These are phyloP conservation scores for Carassius auratus DNA, from an alignment of 2,113 vertebrate genomes.

Conservation along the genomic window DNA sequence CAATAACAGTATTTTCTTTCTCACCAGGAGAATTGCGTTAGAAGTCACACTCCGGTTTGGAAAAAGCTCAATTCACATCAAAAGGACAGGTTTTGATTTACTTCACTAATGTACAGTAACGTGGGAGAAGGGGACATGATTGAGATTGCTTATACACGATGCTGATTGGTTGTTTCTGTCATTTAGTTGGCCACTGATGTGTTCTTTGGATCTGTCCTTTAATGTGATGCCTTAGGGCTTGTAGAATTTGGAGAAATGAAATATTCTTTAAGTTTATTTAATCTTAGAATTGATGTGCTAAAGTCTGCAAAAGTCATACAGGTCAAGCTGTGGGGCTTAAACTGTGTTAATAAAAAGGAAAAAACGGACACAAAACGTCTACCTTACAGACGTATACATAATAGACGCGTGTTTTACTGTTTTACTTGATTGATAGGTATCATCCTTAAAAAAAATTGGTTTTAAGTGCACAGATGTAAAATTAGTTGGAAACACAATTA, in stretches of 20 bases:
- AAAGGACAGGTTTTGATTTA: neutral
- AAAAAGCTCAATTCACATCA: neutral
- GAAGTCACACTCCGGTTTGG: conserved; percentile 17
- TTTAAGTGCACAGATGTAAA: neutral
- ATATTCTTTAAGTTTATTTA: neutral
- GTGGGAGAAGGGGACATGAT: neutral
- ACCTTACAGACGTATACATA: neutral
- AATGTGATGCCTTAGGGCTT: neutral
- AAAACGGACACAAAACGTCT: neutral
- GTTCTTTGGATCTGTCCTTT: neutral
- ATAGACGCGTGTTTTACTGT: neutral
- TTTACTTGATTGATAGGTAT: neutral
- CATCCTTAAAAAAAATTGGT: neutral
- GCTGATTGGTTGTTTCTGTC: neutral
- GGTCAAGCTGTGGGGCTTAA: neutral
- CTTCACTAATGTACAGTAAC: neutral
- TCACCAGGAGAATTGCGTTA: conserved; percentile 11
- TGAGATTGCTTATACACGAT: neutral
- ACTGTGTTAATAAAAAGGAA: neutral
- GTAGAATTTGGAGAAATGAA: neutral
- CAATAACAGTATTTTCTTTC: neutral
- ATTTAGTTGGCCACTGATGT: neutral
- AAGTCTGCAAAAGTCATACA: neutral
- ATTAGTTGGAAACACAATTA: neutral
- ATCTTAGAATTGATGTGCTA: neutral